These are phyloP conservation scores for Helicoverpa zea DNA, from an alignment of 1,140 invertebrate genomes.

Conservation along the genomic window DNA sequence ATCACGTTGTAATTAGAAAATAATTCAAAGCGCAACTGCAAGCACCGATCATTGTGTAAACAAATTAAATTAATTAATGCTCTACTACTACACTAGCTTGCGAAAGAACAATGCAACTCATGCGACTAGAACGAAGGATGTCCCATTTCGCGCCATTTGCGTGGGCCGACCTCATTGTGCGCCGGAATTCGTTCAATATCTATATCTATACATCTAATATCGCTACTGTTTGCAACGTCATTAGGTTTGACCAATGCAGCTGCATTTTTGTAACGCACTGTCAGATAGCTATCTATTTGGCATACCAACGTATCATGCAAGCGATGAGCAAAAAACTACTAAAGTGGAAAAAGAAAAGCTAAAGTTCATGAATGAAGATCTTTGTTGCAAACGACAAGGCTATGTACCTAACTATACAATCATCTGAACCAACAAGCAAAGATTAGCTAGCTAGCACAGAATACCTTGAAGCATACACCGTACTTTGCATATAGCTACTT, in stretches of 20 bases:
- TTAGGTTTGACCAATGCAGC: conserved; percentile 11
- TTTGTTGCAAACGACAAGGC: background rate
- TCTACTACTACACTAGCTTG: conserved; percentile 32
- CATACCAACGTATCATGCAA: too few relatives aligned
- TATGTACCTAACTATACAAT: conserved; percentile 9
- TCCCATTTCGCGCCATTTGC: conserved; percentile 57
- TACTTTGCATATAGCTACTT: conserved; percentile 23
- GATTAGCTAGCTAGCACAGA: conserved; percentile 10
- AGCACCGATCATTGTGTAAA: conserved; percentile 41
- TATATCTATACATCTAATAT: conserved; percentile 25
- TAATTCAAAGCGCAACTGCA: conserved; percentile 15
- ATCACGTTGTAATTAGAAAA: conserved; percentile 23
- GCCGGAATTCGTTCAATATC: conserved; percentile 49
- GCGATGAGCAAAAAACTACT: too few relatives aligned
- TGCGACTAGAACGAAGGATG: conserved; percentile 58
- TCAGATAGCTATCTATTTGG: background rate
- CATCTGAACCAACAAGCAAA: background rate
- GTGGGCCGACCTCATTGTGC: conserved; percentile 54
- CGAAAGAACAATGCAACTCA: conserved; percentile 52
- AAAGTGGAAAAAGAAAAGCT: too few relatives aligned
- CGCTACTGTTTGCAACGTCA: background rate
- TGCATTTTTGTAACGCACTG: background rate
- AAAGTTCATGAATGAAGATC: too few relatives aligned
- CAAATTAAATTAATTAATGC: conserved; percentile 45
- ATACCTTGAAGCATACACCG: conserved; percentile 18